These are phyloP conservation scores for Trematocara variabile DNA, from an alignment of 2,113 vertebrate species.

Conservation along the genomic window DNA sequence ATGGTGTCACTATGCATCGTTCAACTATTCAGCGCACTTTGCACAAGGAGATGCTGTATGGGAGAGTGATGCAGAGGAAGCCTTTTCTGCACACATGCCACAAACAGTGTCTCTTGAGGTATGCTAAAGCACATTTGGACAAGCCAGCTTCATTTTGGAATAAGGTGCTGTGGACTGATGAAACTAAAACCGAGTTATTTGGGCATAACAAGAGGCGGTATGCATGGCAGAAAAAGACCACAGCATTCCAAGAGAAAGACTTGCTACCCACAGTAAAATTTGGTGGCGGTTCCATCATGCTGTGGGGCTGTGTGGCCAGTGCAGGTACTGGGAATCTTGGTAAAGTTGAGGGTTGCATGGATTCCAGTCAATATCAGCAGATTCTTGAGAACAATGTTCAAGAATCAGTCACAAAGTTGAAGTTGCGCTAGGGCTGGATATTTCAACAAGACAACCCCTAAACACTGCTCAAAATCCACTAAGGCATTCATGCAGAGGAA, in stretches of 20 bases:
- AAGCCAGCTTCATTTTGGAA: neutral
- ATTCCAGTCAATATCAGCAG: neutral
- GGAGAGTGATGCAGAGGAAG: neutral
- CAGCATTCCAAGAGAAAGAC: neutral
- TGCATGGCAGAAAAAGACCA: neutral
- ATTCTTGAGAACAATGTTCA: neutral
- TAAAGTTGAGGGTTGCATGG: neutral
- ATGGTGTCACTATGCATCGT: no score
- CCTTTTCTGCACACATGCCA: neutral
- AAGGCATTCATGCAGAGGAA: no score
- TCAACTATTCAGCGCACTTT: no score
- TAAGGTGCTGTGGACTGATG: neutral
- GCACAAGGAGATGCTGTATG: neutral
- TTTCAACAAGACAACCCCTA: no score
- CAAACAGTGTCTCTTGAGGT: neutral
- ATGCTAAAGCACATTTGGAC: neutral
- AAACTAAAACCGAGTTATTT: neutral
- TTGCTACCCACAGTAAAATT: neutral
- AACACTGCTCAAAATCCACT: no score
- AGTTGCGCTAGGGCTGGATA: no score
- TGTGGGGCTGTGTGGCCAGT: neutral
- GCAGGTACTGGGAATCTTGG: neutral
- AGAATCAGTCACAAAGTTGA: no score
- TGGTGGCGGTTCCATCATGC: neutral
- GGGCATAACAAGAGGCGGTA: neutral